Evolutionary conservation across 2,113 vertebrate genomes (phyloP).

Genomic region (Cervus canadensis): DNA sequence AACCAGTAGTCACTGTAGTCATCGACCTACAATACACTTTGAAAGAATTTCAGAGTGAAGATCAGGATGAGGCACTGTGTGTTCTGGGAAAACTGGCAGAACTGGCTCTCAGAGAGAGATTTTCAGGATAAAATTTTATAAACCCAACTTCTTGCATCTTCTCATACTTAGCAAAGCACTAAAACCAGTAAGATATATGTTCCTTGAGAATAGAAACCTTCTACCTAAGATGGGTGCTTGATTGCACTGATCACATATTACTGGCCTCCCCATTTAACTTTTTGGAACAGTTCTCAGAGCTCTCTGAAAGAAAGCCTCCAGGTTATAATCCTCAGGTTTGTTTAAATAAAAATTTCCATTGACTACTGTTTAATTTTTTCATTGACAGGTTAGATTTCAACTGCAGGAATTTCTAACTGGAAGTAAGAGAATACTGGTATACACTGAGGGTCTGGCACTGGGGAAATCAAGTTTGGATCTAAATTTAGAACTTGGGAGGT

Average conservation of each 20-base stretch:
- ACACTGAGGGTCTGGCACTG: neutral
- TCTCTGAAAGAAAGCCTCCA: neutral
- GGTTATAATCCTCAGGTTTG: neutral
- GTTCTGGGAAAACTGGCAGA: neutral
- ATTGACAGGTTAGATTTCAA: neutral
- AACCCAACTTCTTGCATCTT: neutral
- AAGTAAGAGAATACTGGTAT: neutral
- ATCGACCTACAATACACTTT: neutral
- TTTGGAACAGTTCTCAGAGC: neutral
- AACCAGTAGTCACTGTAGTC: neutral
- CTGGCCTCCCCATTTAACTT: neutral
- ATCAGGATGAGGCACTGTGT: neutral
- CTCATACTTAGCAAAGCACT: neutral
- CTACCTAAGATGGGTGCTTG: neutral
- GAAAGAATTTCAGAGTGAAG: neutral
- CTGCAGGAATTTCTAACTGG: neutral
- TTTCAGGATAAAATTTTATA: neutral
- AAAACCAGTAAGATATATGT: neutral
- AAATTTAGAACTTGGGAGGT: neutral
- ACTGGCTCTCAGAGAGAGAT: neutral
- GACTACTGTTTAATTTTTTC: neutral
- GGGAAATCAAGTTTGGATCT: neutral
- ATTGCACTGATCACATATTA: neutral
- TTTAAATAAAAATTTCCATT: neutral
- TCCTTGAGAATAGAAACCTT: neutral